Base-by-base conservation (phyloP, 2,888 invertebrate species). In the Myopa testacea region DNA sequence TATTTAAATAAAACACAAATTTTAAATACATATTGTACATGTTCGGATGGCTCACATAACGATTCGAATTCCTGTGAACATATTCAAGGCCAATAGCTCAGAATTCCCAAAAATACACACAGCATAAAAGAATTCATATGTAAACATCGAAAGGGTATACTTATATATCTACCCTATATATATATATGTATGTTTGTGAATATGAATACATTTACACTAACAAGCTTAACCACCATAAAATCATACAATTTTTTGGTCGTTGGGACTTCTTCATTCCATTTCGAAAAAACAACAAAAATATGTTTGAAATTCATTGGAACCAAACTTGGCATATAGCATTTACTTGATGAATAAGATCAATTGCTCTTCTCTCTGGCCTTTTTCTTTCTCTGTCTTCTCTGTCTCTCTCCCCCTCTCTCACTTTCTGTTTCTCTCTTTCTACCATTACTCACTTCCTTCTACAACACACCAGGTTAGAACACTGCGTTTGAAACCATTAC, bases 221-320 rank as follows among this genome's bases (percentile, higher is more conserved):
- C 74, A 63, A 74, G 50, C 73, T 52, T 26, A 63, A 62, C 38
- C 62, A 38, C 73, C 62, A 73, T 62, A 74, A 63, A 74, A 74
- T 52, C 63, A 74, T 74, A 19, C 50, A 71, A 74, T 74, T 74
- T 63, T 63, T 62, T 74, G 74, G 63, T 74, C 63, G 37, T 74
- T 74, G 58, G 55, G 73, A 63, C 63, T 74, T 50, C 73, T 74
- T 74, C 63, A 74, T 52, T 63, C 63, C 62, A 74, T 63, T 50
- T 63, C 7, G 26, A 62, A 73, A 45, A 60, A 62, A 38, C 71
- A 58, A 62, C 14, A 50, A 37, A 58, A n/a, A 34, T 16, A 37
- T 60, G 38, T 34, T 69, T 26, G 45, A 45, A 69, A 69, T 45
- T n/a, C 19, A 69, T 50, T 19, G n/a, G 62, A 19, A 26, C 6